phyloP scores from a whole-genome alignment of 37 sponge, comb jelly and placozoan genomes.

The Halichondria panicea region DNA sequence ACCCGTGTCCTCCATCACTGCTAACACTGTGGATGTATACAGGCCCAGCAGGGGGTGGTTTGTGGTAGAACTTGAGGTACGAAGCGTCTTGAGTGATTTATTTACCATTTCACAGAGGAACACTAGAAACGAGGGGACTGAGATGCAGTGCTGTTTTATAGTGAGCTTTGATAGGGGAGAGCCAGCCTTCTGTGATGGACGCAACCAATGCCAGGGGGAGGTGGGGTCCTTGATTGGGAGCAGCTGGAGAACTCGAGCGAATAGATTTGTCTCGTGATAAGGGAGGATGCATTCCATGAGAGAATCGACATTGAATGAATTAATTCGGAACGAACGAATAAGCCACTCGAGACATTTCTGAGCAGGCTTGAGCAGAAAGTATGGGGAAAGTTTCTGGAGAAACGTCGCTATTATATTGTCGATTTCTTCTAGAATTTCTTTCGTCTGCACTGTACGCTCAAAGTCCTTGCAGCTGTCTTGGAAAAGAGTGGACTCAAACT shows the following conservation, averaged over 20 bases:
- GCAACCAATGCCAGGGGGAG: conserved; percentile 88
- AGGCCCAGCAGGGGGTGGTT: conserved; percentile 27
- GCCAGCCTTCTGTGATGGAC: conserved; percentile 60
- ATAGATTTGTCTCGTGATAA: conserved; percentile 86
- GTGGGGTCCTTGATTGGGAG: conserved; percentile 65
- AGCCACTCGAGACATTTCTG: conserved; percentile 97
- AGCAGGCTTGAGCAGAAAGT: conserved; percentile 81
- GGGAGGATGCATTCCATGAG: conserved; percentile 92
- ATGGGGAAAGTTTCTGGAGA: conserved; percentile 76
- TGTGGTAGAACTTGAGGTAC: neutral
- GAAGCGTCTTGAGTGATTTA: conserved; percentile 28
- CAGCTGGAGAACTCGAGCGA: conserved; percentile 85
- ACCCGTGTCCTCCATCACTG: conserved; percentile 33
- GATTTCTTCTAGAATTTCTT: conserved; percentile 47
- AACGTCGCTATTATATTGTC: conserved; percentile 63
- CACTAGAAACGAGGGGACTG: conserved; percentile 57
- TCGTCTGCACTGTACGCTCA: conserved; percentile 64
- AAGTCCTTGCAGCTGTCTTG: conserved; percentile 60
- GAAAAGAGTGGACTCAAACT: conserved; percentile 72
- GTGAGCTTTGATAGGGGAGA: conserved; percentile 75
- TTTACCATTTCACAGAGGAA: conserved; percentile 77
- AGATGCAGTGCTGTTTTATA: conserved; percentile 72
- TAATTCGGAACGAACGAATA: conserved; percentile 68
- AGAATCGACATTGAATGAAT: conserved; percentile 71
- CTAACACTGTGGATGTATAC: conserved; percentile 55